phyloP scores from a whole-genome alignment of 2,888 invertebrate species.

The Parnassius smintheus region DNA sequence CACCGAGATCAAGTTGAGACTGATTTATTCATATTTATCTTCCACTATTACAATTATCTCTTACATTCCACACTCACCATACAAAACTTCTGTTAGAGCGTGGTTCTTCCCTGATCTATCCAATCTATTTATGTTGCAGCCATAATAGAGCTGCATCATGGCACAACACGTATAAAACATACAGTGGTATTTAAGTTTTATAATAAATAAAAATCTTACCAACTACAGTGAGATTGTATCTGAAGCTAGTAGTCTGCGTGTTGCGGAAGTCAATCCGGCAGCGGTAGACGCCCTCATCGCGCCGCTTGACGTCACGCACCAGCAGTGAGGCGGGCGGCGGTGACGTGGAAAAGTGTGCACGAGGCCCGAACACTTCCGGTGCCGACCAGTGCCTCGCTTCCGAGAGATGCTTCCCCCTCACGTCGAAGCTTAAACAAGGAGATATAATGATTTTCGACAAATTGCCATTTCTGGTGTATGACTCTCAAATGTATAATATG shows the following conservation, averaged over 20 bases:
- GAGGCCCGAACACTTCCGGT: conserved; percentile 91
- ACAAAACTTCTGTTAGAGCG: too few species aligned
- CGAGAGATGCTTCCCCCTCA: conserved; percentile 89
- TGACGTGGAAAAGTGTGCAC: conserved; percentile 91
- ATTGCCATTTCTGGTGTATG: too few species aligned
- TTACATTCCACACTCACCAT: too few species aligned
- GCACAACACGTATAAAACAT: too few species aligned
- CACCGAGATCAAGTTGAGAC: too few species aligned
- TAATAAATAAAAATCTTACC: conserved; percentile 77
- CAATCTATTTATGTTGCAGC: too few species aligned
- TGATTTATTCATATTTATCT: too few species aligned
- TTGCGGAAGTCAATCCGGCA: conserved; percentile 95
- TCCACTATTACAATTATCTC: too few species aligned
- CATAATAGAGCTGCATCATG: too few species aligned
- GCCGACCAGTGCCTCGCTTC: conserved; percentile 93
- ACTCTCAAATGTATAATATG: too few species aligned
- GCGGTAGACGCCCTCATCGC: conserved; percentile 94
- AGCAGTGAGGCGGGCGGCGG: conserved; percentile 91
- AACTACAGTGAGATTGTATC: conserved; percentile 94
- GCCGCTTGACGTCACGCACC: conserved; percentile 88
- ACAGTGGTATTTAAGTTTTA: too few species aligned
- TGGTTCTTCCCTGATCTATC: too few species aligned
- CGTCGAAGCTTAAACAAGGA: conserved; percentile 88
- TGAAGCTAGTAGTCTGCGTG: conserved; percentile 93
- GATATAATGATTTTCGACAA: background rate